A percentile compares a stretch with the other conserved stretches of the same genome.
Evolutionary conservation across 2,797 vertebrate species (phyloP).

Genomic region (Morus bassanus): DNA sequence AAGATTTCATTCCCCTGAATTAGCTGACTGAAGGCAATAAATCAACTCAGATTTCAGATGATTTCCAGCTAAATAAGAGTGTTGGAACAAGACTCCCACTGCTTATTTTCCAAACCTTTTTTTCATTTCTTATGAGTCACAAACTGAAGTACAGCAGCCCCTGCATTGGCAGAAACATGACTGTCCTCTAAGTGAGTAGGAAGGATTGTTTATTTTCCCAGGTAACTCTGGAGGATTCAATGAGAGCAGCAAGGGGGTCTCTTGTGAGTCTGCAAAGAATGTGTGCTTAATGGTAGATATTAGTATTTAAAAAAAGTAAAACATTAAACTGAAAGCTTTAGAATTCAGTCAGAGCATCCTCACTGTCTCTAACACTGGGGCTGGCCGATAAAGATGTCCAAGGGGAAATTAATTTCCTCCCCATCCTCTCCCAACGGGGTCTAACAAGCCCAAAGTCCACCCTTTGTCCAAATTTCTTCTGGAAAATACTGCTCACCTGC

Average conservation of each 20-base stretch:
- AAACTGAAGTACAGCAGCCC: not conserved
- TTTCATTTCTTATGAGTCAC: not conserved
- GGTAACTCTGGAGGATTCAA: not conserved
- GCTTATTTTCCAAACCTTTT: not conserved
- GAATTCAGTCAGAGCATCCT: not conserved
- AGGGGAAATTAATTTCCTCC: not conserved
- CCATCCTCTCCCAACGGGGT: not conserved
- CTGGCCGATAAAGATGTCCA: not conserved
- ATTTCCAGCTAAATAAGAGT: not conserved
- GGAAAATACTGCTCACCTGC: not conserved
- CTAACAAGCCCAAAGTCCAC: not conserved
- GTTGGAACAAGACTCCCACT: not conserved
- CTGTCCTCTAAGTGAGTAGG: not conserved
- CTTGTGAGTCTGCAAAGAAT: not conserved
- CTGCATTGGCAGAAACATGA: not conserved
- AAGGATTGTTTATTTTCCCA: not conserved
- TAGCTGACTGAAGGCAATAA: not conserved
- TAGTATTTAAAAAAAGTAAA: not conserved
- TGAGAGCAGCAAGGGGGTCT: not conserved
- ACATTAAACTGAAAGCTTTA: not conserved
- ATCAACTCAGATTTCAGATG: not conserved
- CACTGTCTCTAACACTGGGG: not conserved
- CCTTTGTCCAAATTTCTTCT: not conserved
- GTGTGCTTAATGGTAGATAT: not conserved
- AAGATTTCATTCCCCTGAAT: not conserved